A percentile compares a stretch with the other conserved stretches of the same genome.
phyloP scores from a whole-genome alignment of 2,113 vertebrate species.

The Lontra canadensis region DNA sequence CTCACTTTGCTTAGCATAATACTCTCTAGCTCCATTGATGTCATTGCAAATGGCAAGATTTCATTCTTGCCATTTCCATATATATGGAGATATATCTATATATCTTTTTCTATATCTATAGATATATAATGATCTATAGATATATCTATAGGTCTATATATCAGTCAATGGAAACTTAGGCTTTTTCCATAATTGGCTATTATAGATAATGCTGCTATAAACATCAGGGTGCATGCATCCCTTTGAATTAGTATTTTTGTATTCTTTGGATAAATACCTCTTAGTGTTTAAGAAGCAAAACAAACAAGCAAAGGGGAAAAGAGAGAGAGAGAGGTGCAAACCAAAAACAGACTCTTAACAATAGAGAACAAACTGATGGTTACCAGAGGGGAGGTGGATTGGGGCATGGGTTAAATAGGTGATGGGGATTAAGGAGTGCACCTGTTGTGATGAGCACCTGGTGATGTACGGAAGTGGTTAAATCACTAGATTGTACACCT shows the following conservation, averaged over 20 bases:
- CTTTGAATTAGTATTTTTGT: not conserved
- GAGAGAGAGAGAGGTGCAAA: not conserved
- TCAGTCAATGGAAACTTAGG: not conserved
- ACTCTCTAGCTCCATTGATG: not conserved
- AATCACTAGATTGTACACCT: not conserved
- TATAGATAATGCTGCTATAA: not conserved
- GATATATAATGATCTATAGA: too few species aligned
- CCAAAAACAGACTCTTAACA: not conserved
- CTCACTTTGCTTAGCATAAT: not conserved
- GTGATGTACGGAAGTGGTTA: not conserved
- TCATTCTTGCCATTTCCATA: not conserved
- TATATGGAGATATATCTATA: not conserved
- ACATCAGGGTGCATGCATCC: not conserved
- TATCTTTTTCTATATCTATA: too few species aligned
- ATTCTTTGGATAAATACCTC: not conserved
- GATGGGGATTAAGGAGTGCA: not conserved
- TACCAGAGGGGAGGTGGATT: not conserved
- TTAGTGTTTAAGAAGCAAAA: not conserved
- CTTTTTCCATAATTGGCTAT: not conserved
- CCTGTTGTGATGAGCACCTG: not conserved
- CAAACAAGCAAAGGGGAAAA: not conserved
- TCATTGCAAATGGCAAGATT: not conserved
- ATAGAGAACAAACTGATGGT: not conserved
- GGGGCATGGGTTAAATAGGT: not conserved
- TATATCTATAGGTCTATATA: too few species aligned